Percentiles rank a stretch among this genome's conserved stretches.
These are phyloP conservation scores for Ichneumoninae sp. DNA, from an alignment of 2,888 invertebrate species.

Conservation along the genomic window DNA sequence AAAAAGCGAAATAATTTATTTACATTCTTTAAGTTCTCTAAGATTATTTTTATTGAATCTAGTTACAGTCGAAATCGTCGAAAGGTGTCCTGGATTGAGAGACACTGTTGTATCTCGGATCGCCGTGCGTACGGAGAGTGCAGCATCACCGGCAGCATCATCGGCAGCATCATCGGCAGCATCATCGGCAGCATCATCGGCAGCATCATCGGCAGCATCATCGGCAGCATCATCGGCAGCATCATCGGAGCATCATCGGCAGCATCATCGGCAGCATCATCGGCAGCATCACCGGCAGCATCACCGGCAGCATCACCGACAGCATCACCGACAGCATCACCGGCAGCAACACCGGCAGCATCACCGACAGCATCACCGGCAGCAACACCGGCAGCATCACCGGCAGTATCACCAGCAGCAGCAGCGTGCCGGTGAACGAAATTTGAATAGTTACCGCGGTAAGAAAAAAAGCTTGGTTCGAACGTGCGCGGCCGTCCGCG, in stretches of 20 bases:
- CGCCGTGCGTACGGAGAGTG: constrained; percentile 73
- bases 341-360: constrained; percentile 72
- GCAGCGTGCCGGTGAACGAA: constrained; percentile 76
- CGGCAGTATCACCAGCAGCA: constrained; percentile 68
- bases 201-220: constrained; percentile 70
- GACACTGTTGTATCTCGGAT: constrained; percentile 73
- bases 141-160: constrained; percentile 71
- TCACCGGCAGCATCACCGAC: constrained; percentile 68
- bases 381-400: constrained; percentile 69
- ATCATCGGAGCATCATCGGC: constrained; percentile 72
- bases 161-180: constrained; percentile 71
- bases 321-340: constrained; percentile 53
- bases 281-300: constrained; percentile 73
- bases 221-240: constrained; percentile 71
- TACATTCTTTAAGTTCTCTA: background rate
- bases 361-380: constrained; percentile 72
- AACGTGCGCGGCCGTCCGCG: constrained; percentile 53
- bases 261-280: constrained; percentile 68
- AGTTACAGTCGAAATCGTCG: background rate
- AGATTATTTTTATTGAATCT: background rate
- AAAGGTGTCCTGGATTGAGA: constrained; percentile 73
- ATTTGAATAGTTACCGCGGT: constrained; percentile 81
- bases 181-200: constrained; percentile 65
- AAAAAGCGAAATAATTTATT: background rate
- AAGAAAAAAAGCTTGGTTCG: constrained; percentile 64